These are phyloP conservation scores for Lycorma delicatula DNA, from an alignment of 1,140 invertebrate genomes.

Conservation along the genomic window DNA sequence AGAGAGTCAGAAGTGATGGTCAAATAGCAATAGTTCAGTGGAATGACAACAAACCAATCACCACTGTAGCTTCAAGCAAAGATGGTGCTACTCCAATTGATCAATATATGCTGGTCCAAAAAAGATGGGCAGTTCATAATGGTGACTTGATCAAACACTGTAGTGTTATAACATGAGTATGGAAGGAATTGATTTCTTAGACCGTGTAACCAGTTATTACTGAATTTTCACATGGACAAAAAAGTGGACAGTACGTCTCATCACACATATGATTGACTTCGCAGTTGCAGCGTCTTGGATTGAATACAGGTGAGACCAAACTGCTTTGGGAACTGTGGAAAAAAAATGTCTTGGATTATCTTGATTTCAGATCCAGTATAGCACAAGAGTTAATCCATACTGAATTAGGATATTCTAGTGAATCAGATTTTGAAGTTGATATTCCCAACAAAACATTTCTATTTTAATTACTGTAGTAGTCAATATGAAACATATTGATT, in stretches of 20 bases:
- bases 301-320: constrained; percentile 8
- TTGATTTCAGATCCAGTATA: too few relatives aligned
- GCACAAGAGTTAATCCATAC: too few relatives aligned
- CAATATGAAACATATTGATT: too few relatives aligned
- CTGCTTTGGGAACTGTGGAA: neutral
- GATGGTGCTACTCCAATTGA: constrained; percentile 8
- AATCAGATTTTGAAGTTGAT: too few relatives aligned
- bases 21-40: constrained; percentile 13
- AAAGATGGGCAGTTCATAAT: neutral
- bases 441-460: too few relatives aligned
- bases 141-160: constrained; percentile 7
- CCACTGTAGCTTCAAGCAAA: neutral
- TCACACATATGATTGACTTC: constrained; percentile 20
- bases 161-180: constrained; percentile 21
- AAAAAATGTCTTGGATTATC: neutral
- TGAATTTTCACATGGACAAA: constrained; percentile 13
- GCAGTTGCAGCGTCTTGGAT: constrained; percentile 13
- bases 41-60: constrained; percentile 17
- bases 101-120: too few relatives aligned
- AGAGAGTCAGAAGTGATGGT: constrained; percentile 11
- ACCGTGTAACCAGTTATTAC: constrained; percentile 20
- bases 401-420: too few relatives aligned
- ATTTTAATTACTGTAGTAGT: too few relatives aligned
- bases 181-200: constrained; percentile 19
- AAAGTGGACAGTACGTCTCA: constrained; percentile 19